Conservation (phyloP, 2,888 invertebrate species). For the Pseudanteris insignis region DNA sequence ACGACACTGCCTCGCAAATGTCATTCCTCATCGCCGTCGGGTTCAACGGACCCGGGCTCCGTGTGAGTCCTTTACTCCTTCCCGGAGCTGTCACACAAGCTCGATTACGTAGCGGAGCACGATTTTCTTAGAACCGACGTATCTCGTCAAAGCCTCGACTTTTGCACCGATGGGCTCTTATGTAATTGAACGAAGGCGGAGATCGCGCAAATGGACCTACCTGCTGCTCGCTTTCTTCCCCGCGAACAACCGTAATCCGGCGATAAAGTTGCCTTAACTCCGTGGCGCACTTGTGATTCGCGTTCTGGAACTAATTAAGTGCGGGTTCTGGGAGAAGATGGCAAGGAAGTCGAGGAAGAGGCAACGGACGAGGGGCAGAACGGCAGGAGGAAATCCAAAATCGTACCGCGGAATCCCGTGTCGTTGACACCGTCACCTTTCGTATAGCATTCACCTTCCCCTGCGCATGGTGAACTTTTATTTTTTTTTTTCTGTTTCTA, state of each 20-base stretch:
- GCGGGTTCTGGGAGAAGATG: conserved; percentile 1
- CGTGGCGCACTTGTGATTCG: conserved; percentile 20
- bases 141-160: conserved; percentile 36
- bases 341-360: conserved; percentile 6
- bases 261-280: conserved; percentile 33
- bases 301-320: conserved; percentile 25
- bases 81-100: conserved; percentile 49
- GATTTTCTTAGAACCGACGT: conserved; percentile 39
- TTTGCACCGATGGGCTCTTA: conserved; percentile 38
- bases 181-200: conserved; percentile 37
- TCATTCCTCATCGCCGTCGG: conserved; percentile 33
- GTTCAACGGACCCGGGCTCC: conserved; percentile 39
- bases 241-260: conserved; percentile 28
- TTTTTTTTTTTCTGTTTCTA: no score
- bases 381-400: conserved; percentile 25
- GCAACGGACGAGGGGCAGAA: conserved; percentile 9
- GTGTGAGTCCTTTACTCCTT: conserved; percentile 40
- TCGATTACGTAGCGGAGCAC: conserved; percentile 46
- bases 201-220: conserved; percentile 33
- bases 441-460: conserved; percentile 24
- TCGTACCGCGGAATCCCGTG: conserved; percentile 15
- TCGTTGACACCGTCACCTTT: conserved; percentile 34
- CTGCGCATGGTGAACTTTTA: conserved; percentile 16
- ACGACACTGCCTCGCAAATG: conserved; percentile 28
- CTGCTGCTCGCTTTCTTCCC: conserved; percentile 28